Evolutionary conservation across 2,797 vertebrate species (phyloP).

Genomic region (Chaetophractus vellerosus): DNA sequence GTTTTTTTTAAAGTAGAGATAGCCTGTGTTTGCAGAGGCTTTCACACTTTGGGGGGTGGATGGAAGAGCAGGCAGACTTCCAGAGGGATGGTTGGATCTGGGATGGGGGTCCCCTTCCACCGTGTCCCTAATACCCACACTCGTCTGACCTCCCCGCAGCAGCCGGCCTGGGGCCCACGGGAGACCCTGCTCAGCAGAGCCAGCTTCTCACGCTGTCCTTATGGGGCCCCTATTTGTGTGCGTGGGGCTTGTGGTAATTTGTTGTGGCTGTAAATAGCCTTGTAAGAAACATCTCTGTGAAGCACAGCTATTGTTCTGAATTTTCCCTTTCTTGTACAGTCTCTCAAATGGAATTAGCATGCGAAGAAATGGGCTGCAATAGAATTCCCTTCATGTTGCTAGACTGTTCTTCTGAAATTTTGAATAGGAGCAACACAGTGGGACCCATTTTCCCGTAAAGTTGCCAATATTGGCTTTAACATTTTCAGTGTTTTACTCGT

Average conservation of each 20-base stretch:
- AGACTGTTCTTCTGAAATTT: slow-evolving; percentile 41
- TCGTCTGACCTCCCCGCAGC: background rate
- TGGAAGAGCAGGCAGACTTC: background rate
- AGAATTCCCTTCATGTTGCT: background rate
- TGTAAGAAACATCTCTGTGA: slow-evolving; percentile 29
- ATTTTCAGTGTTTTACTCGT: slow-evolving; percentile 25
- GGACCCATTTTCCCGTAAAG: background rate
- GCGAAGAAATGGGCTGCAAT: background rate
- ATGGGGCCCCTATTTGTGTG: too few relatives aligned
- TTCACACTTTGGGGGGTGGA: background rate
- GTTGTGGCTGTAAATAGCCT: background rate
- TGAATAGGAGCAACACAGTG: background rate
- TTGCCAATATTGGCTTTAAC: background rate
- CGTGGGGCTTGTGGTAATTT: too few relatives aligned
- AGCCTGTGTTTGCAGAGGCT: background rate
- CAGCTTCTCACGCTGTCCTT: background rate
- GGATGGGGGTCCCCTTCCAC: background rate
- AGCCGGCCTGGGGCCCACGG: background rate
- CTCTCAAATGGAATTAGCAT: background rate
- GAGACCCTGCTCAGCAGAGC: background rate
- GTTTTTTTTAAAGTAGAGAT: background rate
- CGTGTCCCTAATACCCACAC: background rate
- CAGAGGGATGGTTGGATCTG: background rate
- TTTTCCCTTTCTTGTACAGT: background rate
- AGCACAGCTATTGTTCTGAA: background rate